phyloP scores from a whole-genome alignment of 1,140 invertebrate species.

The Zaprionus camerounensis region DNA sequence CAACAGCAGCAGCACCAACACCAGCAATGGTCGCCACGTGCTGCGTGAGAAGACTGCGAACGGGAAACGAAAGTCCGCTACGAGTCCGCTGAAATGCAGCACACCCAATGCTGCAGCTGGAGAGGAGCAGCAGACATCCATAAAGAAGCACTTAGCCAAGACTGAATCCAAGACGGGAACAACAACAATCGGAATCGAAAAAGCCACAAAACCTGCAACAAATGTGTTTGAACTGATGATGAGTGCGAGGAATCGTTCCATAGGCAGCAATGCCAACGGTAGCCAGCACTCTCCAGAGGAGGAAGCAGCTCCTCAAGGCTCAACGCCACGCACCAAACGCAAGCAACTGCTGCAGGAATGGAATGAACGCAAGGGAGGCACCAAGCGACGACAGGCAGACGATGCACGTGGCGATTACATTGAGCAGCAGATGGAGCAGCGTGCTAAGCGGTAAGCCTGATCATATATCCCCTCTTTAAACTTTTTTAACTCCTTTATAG shows the following conservation, averaged over 20 bases:
- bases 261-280: conserved; percentile 87
- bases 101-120: conserved; percentile 31
- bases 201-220: conserved; percentile 30
- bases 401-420: conserved; percentile 85
- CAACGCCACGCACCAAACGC: conserved; percentile 84
- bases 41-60: conserved; percentile 65
- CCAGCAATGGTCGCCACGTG: conserved; percentile 32
- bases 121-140: conserved; percentile 40
- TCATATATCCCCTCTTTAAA: not conserved
- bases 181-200: conserved; percentile 1
- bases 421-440: conserved; percentile 85
- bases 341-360: conserved; percentile 86
- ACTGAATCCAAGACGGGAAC: conserved; percentile 11
- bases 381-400: conserved; percentile 86
- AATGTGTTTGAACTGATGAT: conserved; percentile 88
- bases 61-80: conserved; percentile 36
- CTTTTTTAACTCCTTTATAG: conserved; percentile 30
- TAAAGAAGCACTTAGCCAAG: conserved; percentile 64
- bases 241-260: conserved; percentile 86
- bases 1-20: conserved; percentile 8
- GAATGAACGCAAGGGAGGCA: conserved; percentile 86
- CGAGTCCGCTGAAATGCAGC: conserved; percentile 58
- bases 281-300: conserved; percentile 75
- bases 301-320: conserved; percentile 65
- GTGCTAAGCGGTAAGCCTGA: conserved; percentile 84